These are phyloP conservation scores for Gymnothorax reevesii DNA, from an alignment of 2,797 vertebrate species.

Conservation along the genomic window DNA sequence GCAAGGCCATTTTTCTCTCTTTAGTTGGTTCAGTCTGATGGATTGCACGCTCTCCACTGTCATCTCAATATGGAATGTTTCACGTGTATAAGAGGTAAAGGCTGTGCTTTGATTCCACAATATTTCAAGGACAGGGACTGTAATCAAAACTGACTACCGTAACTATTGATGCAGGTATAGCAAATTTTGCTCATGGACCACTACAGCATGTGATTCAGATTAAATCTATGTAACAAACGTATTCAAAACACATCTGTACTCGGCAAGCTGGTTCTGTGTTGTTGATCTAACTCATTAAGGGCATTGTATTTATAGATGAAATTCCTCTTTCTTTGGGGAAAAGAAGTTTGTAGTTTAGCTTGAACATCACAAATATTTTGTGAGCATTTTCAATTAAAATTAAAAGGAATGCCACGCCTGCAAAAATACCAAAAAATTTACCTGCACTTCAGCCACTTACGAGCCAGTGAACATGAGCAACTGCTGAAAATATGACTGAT, in stretches of 20 bases:
- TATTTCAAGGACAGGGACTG: neutral
- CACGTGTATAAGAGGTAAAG: neutral
- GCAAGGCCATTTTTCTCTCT: neutral
- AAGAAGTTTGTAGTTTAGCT: neutral
- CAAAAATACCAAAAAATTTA: neutral
- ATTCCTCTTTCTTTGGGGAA: neutral
- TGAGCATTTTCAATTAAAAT: neutral
- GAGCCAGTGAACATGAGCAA: neutral
- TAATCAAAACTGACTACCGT: neutral
- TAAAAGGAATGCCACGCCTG: neutral
- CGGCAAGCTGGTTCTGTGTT: neutral
- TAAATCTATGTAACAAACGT: neutral
- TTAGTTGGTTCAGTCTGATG: neutral
- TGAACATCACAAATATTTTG: neutral
- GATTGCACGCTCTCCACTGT: neutral
- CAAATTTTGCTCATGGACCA: neutral
- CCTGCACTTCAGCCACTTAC: neutral
- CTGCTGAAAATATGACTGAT: neutral
- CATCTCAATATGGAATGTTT: neutral
- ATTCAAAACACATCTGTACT: neutral
- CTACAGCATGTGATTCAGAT: neutral
- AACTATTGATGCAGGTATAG: neutral
- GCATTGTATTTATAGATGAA: neutral
- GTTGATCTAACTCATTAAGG: neutral
- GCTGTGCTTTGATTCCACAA: neutral